phyloP scores from a whole-genome alignment of 2,888 invertebrate species.

The Cabera pusaria region DNA sequence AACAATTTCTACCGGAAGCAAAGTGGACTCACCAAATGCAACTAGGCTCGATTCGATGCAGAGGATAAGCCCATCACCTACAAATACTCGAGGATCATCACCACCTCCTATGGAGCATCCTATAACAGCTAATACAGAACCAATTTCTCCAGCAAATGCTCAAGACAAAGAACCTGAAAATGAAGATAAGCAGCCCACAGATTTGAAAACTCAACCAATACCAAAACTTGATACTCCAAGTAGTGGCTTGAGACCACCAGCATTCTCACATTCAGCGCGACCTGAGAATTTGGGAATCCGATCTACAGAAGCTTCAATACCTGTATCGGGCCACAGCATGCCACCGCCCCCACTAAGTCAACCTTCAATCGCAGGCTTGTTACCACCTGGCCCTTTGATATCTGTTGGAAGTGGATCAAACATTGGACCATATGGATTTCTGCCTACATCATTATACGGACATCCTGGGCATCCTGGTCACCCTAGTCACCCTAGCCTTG shows the following conservation, averaged over 20 bases:
- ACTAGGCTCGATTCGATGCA: slow-evolving; percentile 69
- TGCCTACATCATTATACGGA: slow-evolving; percentile 78
- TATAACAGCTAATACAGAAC: slow-evolving; percentile 64
- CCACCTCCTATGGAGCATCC: slow-evolving; percentile 75
- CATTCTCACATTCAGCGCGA: slow-evolving; percentile 64
- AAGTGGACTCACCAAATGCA: slow-evolving; percentile 71
- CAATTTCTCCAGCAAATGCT: slow-evolving; percentile 71
- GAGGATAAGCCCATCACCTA: slow-evolving; percentile 74
- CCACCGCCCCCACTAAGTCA: slow-evolving; percentile 77
- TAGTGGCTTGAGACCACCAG: slow-evolving; percentile 54
- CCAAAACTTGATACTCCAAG: slow-evolving; percentile 61
- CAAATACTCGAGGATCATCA: slow-evolving; percentile 63
- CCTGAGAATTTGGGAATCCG: slow-evolving; percentile 70
- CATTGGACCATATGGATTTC: slow-evolving; percentile 85
- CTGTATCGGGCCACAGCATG: slow-evolving; percentile 67
- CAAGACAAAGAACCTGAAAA: slow-evolving; percentile 72
- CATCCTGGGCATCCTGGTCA: slow-evolving; percentile 64
- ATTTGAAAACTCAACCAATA: slow-evolving; percentile 68
- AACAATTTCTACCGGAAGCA: slow-evolving; percentile 67
- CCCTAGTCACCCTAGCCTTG: slow-evolving; percentile 62
- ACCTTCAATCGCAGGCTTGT: slow-evolving; percentile 79
- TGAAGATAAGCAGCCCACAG: slow-evolving; percentile 76
- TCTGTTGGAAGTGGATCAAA: slow-evolving; percentile 83
- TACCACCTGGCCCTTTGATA: slow-evolving; percentile 84
- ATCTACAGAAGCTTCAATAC: slow-evolving; percentile 61